phyloP scores from a whole-genome alignment of 2,113 vertebrate species.

The Gorsachius goisagi region DNA sequence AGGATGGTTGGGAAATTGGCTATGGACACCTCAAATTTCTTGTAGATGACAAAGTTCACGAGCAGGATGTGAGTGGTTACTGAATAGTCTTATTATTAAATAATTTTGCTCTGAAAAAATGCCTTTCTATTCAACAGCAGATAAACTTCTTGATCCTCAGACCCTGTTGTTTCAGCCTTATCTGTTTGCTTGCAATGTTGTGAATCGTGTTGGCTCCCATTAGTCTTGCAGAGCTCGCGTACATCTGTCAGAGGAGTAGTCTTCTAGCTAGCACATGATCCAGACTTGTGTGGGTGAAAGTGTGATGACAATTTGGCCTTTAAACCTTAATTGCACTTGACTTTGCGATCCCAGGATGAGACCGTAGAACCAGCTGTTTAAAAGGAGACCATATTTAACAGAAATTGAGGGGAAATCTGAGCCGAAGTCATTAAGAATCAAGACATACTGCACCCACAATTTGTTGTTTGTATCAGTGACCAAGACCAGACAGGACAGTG shows the following conservation, averaged over 20 bases:
- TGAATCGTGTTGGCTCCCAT: background rate
- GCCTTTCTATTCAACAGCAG: background rate
- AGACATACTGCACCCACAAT: background rate
- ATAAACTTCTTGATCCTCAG: background rate
- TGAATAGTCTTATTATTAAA: background rate
- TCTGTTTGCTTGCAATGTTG: background rate
- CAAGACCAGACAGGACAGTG: background rate
- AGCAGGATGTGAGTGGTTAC: background rate
- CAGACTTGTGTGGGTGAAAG: background rate
- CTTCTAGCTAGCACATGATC: background rate
- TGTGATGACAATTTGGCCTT: background rate
- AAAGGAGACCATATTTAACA: background rate
- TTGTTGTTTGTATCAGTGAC: background rate
- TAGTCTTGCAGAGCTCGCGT: accelerated
- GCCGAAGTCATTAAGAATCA: background rate
- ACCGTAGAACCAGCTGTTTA: background rate
- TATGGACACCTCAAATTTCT: background rate
- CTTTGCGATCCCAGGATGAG: background rate
- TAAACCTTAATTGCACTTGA: background rate
- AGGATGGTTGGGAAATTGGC: background rate
- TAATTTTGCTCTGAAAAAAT: background rate
- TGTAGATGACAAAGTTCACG: background rate
- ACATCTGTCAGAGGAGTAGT: background rate
- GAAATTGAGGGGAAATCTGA: background rate
- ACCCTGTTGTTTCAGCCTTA: background rate